These are phyloP conservation scores for Scomber scombrus DNA, from an alignment of 2,113 vertebrate species.

Conservation along the genomic window DNA sequence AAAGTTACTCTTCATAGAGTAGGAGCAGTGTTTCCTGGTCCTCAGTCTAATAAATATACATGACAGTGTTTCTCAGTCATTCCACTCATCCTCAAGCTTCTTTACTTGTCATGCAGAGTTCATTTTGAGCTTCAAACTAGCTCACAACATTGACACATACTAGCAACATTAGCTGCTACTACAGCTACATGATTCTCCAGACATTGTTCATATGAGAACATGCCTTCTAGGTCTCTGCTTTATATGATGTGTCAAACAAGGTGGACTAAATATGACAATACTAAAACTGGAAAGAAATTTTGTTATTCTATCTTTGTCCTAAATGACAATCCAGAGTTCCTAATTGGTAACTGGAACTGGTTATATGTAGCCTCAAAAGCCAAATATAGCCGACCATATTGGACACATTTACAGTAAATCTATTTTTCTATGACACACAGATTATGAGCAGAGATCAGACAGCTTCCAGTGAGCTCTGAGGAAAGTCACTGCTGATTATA, in stretches of 20 bases:
- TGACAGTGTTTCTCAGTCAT: too few species aligned
- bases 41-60: too few species aligned
- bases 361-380: neutral
- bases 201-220: too few species aligned
- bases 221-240: constrained; percentile 20
- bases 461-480: constrained; percentile 28
- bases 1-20: too few species aligned
- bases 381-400: neutral
- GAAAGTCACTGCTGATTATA: constrained; percentile 60
- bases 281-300: neutral
- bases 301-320: neutral
- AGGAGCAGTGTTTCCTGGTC: too few species aligned
- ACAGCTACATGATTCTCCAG: too few species aligned
- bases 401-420: constrained; percentile 41
- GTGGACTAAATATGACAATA: neutral
- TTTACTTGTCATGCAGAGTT: too few species aligned
- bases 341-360: neutral
- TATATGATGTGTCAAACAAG: neutral
- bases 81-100: too few species aligned
- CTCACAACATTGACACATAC: too few species aligned
- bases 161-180: too few species aligned
- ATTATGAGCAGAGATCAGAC: constrained; percentile 45
- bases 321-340: neutral
- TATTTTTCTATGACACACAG: constrained; percentile 42
- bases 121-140: too few species aligned